Evolutionary conservation across 2,113 vertebrate genomes (phyloP).

Genomic region (Cryptotis parvus): DNA sequence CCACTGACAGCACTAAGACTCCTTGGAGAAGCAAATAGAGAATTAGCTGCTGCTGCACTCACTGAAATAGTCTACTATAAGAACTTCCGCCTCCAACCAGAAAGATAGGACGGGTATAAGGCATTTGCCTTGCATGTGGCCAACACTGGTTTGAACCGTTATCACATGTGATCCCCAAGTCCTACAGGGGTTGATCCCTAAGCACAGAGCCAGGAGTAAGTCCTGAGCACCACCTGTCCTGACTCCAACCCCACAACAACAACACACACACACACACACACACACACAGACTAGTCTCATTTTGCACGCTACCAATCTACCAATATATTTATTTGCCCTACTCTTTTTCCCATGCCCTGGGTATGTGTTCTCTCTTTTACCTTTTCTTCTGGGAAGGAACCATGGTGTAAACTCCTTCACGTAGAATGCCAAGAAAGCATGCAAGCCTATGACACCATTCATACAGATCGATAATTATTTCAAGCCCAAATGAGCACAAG

Average conservation of each 20-base stretch:
- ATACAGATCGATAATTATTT: slow-evolving; percentile 64
- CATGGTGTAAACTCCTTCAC: neutral
- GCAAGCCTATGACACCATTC: slow-evolving; percentile 2
- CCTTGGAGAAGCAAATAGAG: neutral
- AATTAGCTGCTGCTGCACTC: neutral
- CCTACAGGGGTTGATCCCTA: no score
- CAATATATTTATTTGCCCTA: neutral
- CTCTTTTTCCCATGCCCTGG: slow-evolving; percentile 47
- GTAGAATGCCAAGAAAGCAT: slow-evolving; percentile 13
- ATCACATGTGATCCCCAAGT: no score
- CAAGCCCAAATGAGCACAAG: slow-evolving; percentile 37
- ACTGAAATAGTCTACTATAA: slow-evolving; percentile 21
- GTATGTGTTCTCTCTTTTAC: slow-evolving; percentile 60
- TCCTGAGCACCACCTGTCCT: no score
- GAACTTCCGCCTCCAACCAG: neutral
- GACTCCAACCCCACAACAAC: no score
- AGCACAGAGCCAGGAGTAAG: no score
- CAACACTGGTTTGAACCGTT: no score
- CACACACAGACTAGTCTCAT: no score
- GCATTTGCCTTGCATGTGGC: no score
- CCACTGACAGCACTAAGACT: neutral
- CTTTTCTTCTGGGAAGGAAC: slow-evolving; percentile 45
- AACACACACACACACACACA: no score
- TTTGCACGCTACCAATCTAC: no score
- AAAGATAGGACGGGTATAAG: no score